A percentile compares a stretch with the other conserved stretches of the same genome.
phyloP scores from a whole-genome alignment of 1,140 invertebrate genomes.

The Neotoxoptera formosana region DNA sequence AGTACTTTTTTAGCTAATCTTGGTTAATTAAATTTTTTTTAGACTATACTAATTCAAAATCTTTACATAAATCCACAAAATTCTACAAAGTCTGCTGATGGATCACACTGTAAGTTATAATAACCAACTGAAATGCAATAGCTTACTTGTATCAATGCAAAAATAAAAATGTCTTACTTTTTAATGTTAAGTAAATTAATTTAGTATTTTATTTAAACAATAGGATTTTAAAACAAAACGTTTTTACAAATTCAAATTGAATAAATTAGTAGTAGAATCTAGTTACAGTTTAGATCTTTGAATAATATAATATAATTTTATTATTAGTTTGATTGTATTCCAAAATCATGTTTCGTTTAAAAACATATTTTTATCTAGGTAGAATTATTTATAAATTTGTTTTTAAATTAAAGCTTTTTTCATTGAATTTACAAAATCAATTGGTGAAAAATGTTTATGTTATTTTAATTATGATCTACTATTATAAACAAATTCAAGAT shows the following conservation, averaged over 20 bases:
- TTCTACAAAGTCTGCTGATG: constrained; percentile 95
- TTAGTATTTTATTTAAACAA: background rate
- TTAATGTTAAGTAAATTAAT: background rate
- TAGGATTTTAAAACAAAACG: background rate
- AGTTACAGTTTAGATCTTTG: background rate
- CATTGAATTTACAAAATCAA: background rate
- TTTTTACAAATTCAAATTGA: background rate
- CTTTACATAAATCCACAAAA: constrained; percentile 98
- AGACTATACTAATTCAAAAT: constrained; percentile 95
- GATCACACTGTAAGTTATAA: constrained; percentile 77
- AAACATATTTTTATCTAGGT: too few relatives aligned
- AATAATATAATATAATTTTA: background rate
- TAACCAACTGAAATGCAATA: background rate
- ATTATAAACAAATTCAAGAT: background rate
- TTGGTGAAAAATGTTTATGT: background rate
- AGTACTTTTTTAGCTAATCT: background rate
- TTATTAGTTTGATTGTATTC: background rate
- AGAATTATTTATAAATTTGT: too few relatives aligned
- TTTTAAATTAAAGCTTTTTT: too few relatives aligned
- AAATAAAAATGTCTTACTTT: background rate
- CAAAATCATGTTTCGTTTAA: background rate
- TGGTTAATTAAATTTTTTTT: constrained; percentile 63
- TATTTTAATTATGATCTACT: background rate
- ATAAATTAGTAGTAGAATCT: background rate
- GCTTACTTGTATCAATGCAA: background rate